Evolutionary conservation across 2,888 invertebrate genomes (phyloP), one percentile per base, ranked within the genome.

Genomic region (Aleiodes testaceus): DNA sequence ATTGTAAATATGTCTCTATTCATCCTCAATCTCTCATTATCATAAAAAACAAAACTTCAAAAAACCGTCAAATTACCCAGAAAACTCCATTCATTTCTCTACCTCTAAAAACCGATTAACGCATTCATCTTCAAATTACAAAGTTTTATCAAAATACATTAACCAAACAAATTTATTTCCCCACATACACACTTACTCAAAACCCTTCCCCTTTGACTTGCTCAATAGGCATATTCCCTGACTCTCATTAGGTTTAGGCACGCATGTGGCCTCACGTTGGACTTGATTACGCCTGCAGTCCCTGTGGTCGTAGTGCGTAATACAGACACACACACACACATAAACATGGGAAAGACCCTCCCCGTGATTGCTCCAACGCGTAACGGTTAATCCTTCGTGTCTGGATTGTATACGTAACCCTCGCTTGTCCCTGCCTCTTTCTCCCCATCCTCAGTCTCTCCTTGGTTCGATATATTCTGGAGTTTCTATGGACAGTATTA

Each of bases 381-480:
- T 65, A 65, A 65, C 65, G 47, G 65, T 65, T 65, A 50, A 66
- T 66, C 66, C 52, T 66, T 20, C 52, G 52, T 66, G 66, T 52
- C 42, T 36, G 53, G 18, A 22, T 50, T 50, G 42, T 53, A 59
- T 18, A 49, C 63, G 12, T 22, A 63, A 63, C 44, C 63, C 14
- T n/a, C 16, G 47, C 5, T 47, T 14, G 4, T 11, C 36, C 36
- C 36, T 36, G 7, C 2, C 36, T 36, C 36, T 36, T 42, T 49
- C 26, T 65, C 14, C 47, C 30, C 5, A 26, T 26, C 1, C 26
- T 22, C 16, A 9, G 49, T 50, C 36, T 36, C 16, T 7, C 18
- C 16, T 22, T 42, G 30, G 50, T 6, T 30, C 45, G 11, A 65
- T 65, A 65, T 65, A 65, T 30, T n/a, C 12, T 30, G 36, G 6